phyloP scores from a whole-genome alignment of 2,113 vertebrate species.

The Acanthisitta chloris region DNA sequence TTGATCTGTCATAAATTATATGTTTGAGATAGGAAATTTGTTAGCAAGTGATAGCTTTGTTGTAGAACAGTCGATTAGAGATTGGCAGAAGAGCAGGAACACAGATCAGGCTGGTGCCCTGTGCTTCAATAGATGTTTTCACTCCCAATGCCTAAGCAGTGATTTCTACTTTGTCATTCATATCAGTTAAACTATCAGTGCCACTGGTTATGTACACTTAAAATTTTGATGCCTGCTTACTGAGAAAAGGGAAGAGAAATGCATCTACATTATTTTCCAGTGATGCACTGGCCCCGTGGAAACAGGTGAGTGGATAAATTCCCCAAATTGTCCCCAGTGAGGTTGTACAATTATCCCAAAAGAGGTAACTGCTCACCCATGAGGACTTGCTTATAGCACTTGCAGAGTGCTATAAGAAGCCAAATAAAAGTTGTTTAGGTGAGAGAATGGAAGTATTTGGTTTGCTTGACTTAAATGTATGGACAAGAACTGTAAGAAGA shows the following conservation, averaged over 20 bases:
- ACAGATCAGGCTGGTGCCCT: neutral
- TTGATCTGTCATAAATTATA: neutral
- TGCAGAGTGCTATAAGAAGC: too few relatives aligned
- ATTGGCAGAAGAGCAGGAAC: neutral
- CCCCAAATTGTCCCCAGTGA: neutral
- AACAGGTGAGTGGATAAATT: neutral
- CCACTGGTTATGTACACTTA: neutral
- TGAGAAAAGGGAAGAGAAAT: neutral
- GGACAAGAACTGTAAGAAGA: neutral
- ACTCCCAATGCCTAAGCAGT: neutral
- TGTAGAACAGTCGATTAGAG: neutral
- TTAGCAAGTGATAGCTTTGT: neutral
- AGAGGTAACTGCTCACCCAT: neutral
- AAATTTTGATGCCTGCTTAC: neutral
- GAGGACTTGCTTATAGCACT: neutral
- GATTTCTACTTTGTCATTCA: neutral
- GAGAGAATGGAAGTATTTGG: neutral
- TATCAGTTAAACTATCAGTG: neutral
- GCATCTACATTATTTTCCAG: neutral
- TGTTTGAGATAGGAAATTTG: neutral
- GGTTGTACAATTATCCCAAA: neutral
- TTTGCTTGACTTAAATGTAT: constrained; percentile 17
- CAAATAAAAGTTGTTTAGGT: neutral
- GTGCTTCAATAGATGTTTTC: neutral
- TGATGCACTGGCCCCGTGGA: neutral